phyloP scores from a whole-genome alignment of 2,797 vertebrate species.

The Scolopax rusticola region DNA sequence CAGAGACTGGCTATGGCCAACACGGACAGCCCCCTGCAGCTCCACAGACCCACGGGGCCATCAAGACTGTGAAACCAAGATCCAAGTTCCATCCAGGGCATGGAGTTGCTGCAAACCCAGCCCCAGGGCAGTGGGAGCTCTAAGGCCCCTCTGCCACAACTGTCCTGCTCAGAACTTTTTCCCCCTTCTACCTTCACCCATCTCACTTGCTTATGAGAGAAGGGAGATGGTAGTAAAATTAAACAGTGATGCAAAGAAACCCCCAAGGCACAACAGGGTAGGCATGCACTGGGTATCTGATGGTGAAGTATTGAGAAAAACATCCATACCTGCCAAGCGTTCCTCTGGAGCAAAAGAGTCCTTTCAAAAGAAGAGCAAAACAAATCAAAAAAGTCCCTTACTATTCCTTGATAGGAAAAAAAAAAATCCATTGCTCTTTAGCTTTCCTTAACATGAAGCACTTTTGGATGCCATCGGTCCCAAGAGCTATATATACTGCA shows the following conservation, averaged over 20 bases:
- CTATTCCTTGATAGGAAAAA: background rate
- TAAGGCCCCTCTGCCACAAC: background rate
- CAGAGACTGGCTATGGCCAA: background rate
- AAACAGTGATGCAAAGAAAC: background rate
- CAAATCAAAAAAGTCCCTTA: background rate
- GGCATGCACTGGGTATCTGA: background rate
- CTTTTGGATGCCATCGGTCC: background rate
- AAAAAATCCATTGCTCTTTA: background rate
- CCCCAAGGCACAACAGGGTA: background rate
- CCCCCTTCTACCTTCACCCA: background rate
- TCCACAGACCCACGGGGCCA: fast-evolving
- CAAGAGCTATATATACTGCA: background rate
- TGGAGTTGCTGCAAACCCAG: background rate
- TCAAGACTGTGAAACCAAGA: background rate
- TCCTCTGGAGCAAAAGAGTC: background rate
- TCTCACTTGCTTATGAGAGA: background rate
- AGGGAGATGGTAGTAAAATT: background rate
- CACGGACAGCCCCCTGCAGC: background rate
- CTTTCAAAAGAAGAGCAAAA: background rate
- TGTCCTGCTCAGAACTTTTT: background rate
- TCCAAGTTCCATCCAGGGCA: background rate
- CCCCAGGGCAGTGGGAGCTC: fast-evolving
- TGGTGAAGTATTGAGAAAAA: background rate
- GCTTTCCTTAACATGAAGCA: background rate
- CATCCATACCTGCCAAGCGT: background rate